Conservation (phyloP, 2,797 vertebrate genomes). For the Notoglanidium macrostoma region DNA sequence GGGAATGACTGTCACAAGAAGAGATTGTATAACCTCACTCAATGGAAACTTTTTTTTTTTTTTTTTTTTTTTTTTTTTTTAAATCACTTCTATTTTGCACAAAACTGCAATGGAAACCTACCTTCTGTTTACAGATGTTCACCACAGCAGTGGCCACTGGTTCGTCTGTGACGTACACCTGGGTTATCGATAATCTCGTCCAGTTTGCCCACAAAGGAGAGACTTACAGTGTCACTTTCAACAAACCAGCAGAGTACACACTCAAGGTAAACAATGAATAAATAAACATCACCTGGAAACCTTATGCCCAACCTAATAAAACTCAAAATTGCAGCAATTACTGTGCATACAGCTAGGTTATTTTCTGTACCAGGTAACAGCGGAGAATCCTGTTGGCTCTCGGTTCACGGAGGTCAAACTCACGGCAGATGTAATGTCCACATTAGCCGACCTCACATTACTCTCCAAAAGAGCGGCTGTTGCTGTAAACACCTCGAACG, state of each 20-base stretch:
- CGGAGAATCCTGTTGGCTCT: constrained; percentile 78
- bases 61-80: too few relatives aligned
- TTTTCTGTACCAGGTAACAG: constrained; percentile 69
- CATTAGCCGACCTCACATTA: constrained; percentile 67
- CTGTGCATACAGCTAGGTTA: neutral
- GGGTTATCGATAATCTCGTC: constrained; percentile 73
- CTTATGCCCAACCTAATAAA: neutral
- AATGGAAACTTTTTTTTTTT: too few relatives aligned
- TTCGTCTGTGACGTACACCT: constrained; percentile 74
- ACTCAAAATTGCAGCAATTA: neutral
- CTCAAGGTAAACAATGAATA: constrained; percentile 67
- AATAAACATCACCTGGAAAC: neutral
- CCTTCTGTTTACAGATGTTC: constrained; percentile 66
- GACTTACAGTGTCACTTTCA: constrained; percentile 73
- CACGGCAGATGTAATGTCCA: constrained; percentile 64
- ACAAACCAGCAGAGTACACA: constrained; percentile 69
- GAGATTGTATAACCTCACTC: too few relatives aligned
- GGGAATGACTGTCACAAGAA: too few relatives aligned
- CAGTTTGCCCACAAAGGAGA: constrained; percentile 70
- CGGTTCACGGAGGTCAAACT: constrained; percentile 69
- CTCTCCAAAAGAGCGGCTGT: constrained; percentile 59
- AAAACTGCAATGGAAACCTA: too few relatives aligned
- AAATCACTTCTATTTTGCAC: too few relatives aligned
- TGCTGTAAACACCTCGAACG: constrained; percentile 57
- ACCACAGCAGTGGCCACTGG: constrained; percentile 70